A percentile compares a stretch with the other conserved stretches of the same genome.
These are phyloP conservation scores for Cheilinus undulatus DNA, from an alignment of 2,113 vertebrate species.

Conservation along the genomic window DNA sequence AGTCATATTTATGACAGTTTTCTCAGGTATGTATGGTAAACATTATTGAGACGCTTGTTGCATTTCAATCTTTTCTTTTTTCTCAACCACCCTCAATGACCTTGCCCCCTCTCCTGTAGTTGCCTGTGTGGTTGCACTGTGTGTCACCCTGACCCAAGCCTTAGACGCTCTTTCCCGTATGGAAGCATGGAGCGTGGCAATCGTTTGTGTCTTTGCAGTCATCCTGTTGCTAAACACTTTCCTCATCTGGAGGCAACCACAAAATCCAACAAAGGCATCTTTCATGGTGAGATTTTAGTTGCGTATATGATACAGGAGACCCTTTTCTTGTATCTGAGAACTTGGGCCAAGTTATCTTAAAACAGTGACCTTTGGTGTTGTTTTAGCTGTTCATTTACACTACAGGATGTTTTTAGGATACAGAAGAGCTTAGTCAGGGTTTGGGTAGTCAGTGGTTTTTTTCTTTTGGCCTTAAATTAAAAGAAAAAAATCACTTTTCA, in stretches of 20 bases:
- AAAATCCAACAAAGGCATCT: slow-evolving; percentile 81
- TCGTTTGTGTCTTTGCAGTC: slow-evolving; percentile 72
- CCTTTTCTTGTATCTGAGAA: neutral
- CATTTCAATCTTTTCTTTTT: neutral
- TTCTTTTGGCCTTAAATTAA: too few relatives aligned
- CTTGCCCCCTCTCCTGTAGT: slow-evolving; percentile 73
- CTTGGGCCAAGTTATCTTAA: too few relatives aligned
- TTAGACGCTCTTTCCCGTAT: slow-evolving; percentile 68
- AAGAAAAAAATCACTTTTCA: too few relatives aligned
- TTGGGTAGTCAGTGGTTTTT: too few relatives aligned
- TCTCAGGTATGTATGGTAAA: slow-evolving; percentile 58
- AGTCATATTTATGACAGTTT: slow-evolving; percentile 76
- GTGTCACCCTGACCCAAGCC: slow-evolving; percentile 69
- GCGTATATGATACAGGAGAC: neutral
- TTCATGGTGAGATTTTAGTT: slow-evolving; percentile 84
- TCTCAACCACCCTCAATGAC: neutral
- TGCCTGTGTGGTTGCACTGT: slow-evolving; percentile 68
- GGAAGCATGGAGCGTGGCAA: slow-evolving; percentile 79
- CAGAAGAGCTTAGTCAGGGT: too few relatives aligned
- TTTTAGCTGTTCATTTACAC: too few relatives aligned
- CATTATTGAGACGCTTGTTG: neutral
- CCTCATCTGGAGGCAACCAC: slow-evolving; percentile 87
- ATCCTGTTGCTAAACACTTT: slow-evolving; percentile 69
- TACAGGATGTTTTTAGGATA: too few relatives aligned
- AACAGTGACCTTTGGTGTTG: too few relatives aligned